Evolutionary conservation across 1,140 invertebrate species (phyloP).

Genomic region (Drosophila mojavensis): DNA sequence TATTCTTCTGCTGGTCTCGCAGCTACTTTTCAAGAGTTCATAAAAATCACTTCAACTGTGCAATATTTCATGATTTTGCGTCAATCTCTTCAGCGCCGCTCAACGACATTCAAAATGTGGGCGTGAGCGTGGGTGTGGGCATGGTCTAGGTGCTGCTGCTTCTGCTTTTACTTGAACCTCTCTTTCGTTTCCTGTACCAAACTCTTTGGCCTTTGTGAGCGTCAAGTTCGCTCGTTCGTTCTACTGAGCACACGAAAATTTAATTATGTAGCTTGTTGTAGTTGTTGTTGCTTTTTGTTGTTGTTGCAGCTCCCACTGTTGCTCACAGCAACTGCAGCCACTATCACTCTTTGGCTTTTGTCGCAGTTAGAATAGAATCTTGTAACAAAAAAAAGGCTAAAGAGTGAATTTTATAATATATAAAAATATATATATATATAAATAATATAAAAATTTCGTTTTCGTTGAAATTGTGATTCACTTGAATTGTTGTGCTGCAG

Average conservation of each 20-base stretch:
- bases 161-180: neutral
- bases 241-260: conserved; percentile 66
- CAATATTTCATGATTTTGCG: conserved; percentile 74
- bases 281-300: conserved; percentile 15
- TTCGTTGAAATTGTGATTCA: neutral
- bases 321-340: conserved; percentile 21
- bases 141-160: neutral
- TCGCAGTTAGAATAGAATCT: conserved; percentile 53
- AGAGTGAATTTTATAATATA: neutral
- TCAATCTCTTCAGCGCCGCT: conserved; percentile 61
- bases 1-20: neutral
- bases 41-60: conserved; percentile 79
- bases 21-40: conserved; percentile 71
- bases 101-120: conserved; percentile 19
- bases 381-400: conserved; percentile 6
- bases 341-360: conserved; percentile 52
- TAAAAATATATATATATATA: neutral
- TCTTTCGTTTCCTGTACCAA: neutral
- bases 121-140: conserved; percentile 5
- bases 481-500: neutral
- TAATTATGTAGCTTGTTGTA: conserved; percentile 60
- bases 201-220: conserved; percentile 33
- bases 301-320: conserved; percentile 1
- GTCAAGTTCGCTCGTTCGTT: conserved; percentile 59
- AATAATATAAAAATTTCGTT: neutral